These are phyloP conservation scores for Elymnias hypermnestra DNA, from an alignment of 1,140 invertebrate genomes.

Conservation along the genomic window DNA sequence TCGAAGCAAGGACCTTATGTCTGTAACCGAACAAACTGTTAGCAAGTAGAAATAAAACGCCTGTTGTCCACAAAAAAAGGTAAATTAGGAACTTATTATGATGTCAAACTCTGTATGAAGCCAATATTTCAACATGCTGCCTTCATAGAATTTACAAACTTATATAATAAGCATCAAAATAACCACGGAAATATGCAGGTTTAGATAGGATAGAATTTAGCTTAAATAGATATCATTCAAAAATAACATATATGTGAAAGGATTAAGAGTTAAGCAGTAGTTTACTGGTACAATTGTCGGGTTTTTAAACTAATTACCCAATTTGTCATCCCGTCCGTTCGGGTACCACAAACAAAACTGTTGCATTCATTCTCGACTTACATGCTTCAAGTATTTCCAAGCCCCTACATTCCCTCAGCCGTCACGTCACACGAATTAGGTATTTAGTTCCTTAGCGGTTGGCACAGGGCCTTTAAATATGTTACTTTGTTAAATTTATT, in stretches of 20 bases:
- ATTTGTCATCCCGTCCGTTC: slow-evolving; percentile 50
- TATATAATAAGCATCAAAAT: slow-evolving; percentile 1
- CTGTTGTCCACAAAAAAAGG: too few species aligned
- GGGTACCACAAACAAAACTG: slow-evolving; percentile 31
- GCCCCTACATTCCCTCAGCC: slow-evolving; percentile 36
- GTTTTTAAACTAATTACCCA: slow-evolving; percentile 52
- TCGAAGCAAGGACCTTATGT: too few species aligned
- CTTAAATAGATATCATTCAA: slow-evolving; percentile 14
- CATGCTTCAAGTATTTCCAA: slow-evolving; percentile 15
- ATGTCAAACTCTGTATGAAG: too few species aligned
- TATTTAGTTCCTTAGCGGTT: slow-evolving; percentile 17
- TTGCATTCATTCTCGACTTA: slow-evolving; percentile 21
- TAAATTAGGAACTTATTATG: too few species aligned
- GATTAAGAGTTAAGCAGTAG: slow-evolving; percentile 21
- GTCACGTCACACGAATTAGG: slow-evolving; percentile 45
- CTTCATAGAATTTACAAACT: too few species aligned
- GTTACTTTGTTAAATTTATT: slow-evolving; percentile 4
- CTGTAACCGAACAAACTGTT: too few species aligned
- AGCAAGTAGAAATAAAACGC: too few species aligned
- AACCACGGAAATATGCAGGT: background rate
- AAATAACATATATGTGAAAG: slow-evolving; percentile 20
- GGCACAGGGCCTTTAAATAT: slow-evolving; percentile 42
- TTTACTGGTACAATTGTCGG: slow-evolving; percentile 26
- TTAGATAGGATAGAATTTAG: too few species aligned
- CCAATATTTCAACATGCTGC: too few species aligned